Conservation (phyloP, 2,888 invertebrate species). For the Polymixis flavicincta region DNA sequence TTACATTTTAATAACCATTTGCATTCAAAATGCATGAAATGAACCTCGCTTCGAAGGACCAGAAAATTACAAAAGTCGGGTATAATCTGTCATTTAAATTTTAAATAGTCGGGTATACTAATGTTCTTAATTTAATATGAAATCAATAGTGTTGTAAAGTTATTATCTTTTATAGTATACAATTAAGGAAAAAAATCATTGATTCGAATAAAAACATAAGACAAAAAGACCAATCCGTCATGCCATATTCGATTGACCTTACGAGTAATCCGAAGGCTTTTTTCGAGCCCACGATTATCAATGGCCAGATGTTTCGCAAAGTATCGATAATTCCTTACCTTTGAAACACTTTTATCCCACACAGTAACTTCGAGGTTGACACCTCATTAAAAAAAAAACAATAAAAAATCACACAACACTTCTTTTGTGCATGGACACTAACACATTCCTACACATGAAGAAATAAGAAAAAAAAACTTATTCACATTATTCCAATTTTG, state of each 20-base stretch:
- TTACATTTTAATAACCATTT: slow-evolving; percentile 52
- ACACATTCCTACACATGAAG: slow-evolving; percentile 83
- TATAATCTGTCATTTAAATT: slow-evolving; percentile 29
- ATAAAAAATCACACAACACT: slow-evolving; percentile 81
- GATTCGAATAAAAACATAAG: slow-evolving; percentile 45
- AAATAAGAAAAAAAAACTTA: slow-evolving; percentile 67
- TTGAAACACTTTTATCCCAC: slow-evolving; percentile 68
- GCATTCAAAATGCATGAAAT: slow-evolving; percentile 43
- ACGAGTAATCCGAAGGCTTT: slow-evolving; percentile 58
- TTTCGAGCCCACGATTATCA: slow-evolving; percentile 60
- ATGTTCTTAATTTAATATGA: not conserved
- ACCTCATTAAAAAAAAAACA: slow-evolving; percentile 77
- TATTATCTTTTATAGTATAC: slow-evolving; percentile 25
- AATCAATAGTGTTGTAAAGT: not conserved
- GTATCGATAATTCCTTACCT: slow-evolving; percentile 69
- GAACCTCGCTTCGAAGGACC: slow-evolving; percentile 12
- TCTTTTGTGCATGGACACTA: slow-evolving; percentile 82
- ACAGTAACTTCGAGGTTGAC: slow-evolving; percentile 69
- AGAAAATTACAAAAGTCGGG: slow-evolving; percentile 20
- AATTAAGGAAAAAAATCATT: slow-evolving; percentile 31
- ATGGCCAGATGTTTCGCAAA: slow-evolving; percentile 64
- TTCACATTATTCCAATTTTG: slow-evolving; percentile 82
- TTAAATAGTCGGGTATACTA: slow-evolving; percentile 35
- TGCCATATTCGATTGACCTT: slow-evolving; percentile 66
- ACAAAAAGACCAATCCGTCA: slow-evolving; percentile 64